Evolutionary conservation across 2,888 invertebrate species (phyloP), one percentile per base, ranked within the genome.

Genomic region (Patella depressa): DNA sequence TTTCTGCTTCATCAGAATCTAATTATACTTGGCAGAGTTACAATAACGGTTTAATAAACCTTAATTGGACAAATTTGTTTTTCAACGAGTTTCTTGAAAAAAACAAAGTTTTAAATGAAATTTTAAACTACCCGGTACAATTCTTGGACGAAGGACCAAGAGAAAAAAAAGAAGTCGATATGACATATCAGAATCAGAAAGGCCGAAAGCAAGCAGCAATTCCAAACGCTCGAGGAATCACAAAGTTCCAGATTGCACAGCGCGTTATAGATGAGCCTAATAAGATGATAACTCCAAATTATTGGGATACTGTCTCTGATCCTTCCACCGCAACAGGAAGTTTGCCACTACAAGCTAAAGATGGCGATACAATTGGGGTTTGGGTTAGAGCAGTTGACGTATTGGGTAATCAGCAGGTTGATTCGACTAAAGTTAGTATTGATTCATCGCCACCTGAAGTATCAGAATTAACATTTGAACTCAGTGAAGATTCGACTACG

Each of bases 301-400:
- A 55, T 15, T 82, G 84, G 82, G 45, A 7, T 2, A 34, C 72
- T 65, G 57, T 81, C 12, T 19, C 65, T 11, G 15, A 65, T 65
- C 65, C 65, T 5, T 12, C 24, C 24, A 3, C 11, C 19, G 7
- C 65, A 24, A 19, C 19, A 65, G 11, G 12, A 12, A 14, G 24
- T 11, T 65, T 65, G 65, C 19, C 19, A 11, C 65, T 65, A 24
- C 65, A 65, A 65, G 65, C 24, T 9, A 34, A 57, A 7, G 79
- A 77, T 74, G 85, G 81, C 7, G 77, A 80, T 75, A 78, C 80
- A 3, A 72, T 83, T 1, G 80, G 76, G 12, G 24, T 85, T 4
- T 84, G 85, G 84, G 81, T 85, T 12, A 74, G 81, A 70, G 85
- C 85, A 1, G 72, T 71, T 12, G 85, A 86, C 72, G 54, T 72